Conservation (phyloP, 2,113 vertebrate genomes). For the Charadrius vociferus region DNA sequence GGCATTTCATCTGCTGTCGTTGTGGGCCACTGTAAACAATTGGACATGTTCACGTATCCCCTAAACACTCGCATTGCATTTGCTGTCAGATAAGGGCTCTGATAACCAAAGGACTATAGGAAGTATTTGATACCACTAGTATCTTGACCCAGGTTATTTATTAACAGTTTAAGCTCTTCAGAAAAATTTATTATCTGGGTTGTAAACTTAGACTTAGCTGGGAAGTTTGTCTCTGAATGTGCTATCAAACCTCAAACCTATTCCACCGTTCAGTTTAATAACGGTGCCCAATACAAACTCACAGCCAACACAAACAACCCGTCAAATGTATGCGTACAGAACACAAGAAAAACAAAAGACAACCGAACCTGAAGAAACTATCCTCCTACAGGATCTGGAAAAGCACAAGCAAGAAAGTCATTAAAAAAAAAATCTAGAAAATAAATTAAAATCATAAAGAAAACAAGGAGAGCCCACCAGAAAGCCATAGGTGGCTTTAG, state of each 20-base stretch:
- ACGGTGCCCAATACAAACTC: not conserved
- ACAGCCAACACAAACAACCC: not conserved
- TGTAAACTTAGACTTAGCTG: not conserved
- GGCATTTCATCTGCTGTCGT: not conserved
- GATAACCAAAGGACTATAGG: not conserved
- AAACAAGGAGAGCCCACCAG: not conserved
- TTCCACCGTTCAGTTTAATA: not conserved
- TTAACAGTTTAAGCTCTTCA: not conserved
- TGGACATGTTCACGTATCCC: not conserved
- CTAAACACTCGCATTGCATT: not conserved
- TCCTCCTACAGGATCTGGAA: not conserved
- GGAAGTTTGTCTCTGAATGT: not conserved
- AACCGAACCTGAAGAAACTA: not conserved
- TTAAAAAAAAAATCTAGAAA: not conserved
- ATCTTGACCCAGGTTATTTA: not conserved
- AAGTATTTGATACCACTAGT: not conserved
- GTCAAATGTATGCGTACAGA: accelerated
- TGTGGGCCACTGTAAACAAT: not conserved
- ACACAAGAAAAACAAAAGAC: not conserved
- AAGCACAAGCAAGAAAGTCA: not conserved
- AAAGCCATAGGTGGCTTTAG: not conserved
- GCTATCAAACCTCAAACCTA: not conserved
- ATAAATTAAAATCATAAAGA: not conserved
- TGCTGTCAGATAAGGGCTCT: not conserved
- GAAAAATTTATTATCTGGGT: not conserved